Base-by-base conservation (phyloP, 2,113 vertebrate genomes). In the Corythaixoides concolor region DNA sequence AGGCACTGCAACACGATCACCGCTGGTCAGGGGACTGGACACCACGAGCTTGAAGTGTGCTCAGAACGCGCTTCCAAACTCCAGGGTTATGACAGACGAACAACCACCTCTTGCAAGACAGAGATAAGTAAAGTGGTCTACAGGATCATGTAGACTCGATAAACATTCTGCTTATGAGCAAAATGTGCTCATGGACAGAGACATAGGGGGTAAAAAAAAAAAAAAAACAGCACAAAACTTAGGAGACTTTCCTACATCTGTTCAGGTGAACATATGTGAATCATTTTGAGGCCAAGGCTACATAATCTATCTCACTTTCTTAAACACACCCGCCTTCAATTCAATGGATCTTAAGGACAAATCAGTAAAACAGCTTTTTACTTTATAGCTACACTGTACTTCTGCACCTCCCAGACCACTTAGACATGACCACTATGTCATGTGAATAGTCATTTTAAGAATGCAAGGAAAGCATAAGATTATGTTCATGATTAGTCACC, bases 21-120 rank as follows among this genome's bases (percentile, higher is more conserved):
- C 58, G 70, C 58, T 14, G 20, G 6, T 28, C 45, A 91, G 58
- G 9, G 77, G 43, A 59, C n/a, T 6, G 24, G 27, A 55, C 41
- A 78, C 21, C 23, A 24, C 0, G 3, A 37, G 8, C 39, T 7
- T 27, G 11, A 60, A 24, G 39, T 0, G 2, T 14, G 32, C 23
- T 21, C 8, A 3, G 24, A 74, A 7, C 11, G 2, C 2, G 2
- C 52, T 75, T 70, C 41, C 35, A 62, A 27, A 67, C 4, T 3
- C 21, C 15, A 27, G 19, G 2, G 47, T 47, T 60, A 15, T 4
- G n/a, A 67, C 20, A 50, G 32, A 45, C 0, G 1, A 62, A 4
- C 63, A 52, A 28, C 4, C 2, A 1, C 13, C 47, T 88, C 32
- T 39, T 53, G 35, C 43, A 56, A 75, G 52, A 78, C 3, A 68